Evolutionary conservation across 2,113 vertebrate species (phyloP), one percentile per base, ranked within the genome.

Genomic region (Euleptes europaea): DNA sequence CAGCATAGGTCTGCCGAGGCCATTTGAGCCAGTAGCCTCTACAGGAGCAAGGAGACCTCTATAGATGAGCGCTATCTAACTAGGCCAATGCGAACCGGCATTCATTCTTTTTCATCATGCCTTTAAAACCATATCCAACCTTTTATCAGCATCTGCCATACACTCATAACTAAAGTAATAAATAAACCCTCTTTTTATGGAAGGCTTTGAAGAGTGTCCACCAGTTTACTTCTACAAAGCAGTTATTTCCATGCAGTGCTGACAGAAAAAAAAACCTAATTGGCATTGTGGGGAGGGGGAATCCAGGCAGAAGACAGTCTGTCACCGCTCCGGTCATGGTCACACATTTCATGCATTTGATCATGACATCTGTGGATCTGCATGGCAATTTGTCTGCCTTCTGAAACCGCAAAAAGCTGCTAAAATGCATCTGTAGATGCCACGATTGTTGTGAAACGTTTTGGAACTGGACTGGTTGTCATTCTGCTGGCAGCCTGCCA

Each of bases 341-440:
- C 80, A 33, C 35, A 19, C 79, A 78, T 57, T 89, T 86, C 84
- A 84, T 87, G 82, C 65, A 77, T 33, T 26, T 31, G 85, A 7
- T 38, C 51, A 70, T 38, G n/a, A 82, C 80, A 71, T 66, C 5
- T 26, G 33, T 47, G 42, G 5, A 80, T 47, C 12, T 47, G 9
- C 65, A 40, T 40, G 33, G 42, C 77, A 49, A 65, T 65, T 63
- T 80, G 69, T 51, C 77, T 78, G 75, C 38, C 38, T 78, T 71
- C 51, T 78, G 38, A 84, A 84, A 60, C 31, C 71, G 66, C 78
- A 57, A 17, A 17, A 78, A 84, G 63, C 21, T 84, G 49, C 57
- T 78, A 60, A 70, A 78, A 69, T 38, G 38, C 33, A 57, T 70
- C 42, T 17, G 38, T 38, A 51, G 66, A 14, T 67, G 33, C 23